Evolutionary conservation across 2,797 vertebrate species (phyloP), one percentile per base, ranked within the genome.

Genomic region (Eospalax fontanierii): DNA sequence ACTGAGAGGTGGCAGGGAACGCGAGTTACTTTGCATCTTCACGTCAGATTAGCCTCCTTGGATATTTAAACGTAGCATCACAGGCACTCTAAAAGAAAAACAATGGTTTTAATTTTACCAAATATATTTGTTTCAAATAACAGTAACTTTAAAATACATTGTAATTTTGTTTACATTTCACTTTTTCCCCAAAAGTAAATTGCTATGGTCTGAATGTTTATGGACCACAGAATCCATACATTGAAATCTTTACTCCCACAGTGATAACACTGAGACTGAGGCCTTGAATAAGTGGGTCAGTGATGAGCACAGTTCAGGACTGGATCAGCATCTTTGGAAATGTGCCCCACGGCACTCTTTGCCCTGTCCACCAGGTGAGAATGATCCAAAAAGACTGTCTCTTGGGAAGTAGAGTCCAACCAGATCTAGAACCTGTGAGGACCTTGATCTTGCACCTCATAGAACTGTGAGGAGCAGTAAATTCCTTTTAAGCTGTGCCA

Each of bases 1-100:
- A 91, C 16, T 74, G 7, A 46, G 30, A 92, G 24, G 24, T 54
- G 43, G 26, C 76, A 89, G 63, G 87, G 54, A 89, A 68, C 26
- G 4, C 40, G 96, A 96, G 87, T 93, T 90, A 33, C 94, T 61
- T 82, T 95, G 89, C 46, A 78, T n/a, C 2, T 93, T 81, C 75
- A 57, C 33, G 22, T 93, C 95, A 61, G 40, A 65, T 90, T 65
- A 91, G 35, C 18, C 84, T 96, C 94, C 96, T 93, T 40, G 65
- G 6, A 57, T 96, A 84, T 90, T 95, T 95, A 73, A 93, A 94
- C 61, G 63, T 19, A 50, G 26, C n/a, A 59, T 66, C 38, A 12
- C 43, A 76, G 87, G 1, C 30, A 81, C 1, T 80, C 40, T n/a
- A 73, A 35, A 66, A 50, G 80, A 35, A 91, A 96, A 90, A 76